Percentiles rank a stretch among this genome's conserved stretches.
Evolutionary conservation across 1,140 invertebrate species (phyloP).

Genomic region (Gonioctena quinquepunctata): DNA sequence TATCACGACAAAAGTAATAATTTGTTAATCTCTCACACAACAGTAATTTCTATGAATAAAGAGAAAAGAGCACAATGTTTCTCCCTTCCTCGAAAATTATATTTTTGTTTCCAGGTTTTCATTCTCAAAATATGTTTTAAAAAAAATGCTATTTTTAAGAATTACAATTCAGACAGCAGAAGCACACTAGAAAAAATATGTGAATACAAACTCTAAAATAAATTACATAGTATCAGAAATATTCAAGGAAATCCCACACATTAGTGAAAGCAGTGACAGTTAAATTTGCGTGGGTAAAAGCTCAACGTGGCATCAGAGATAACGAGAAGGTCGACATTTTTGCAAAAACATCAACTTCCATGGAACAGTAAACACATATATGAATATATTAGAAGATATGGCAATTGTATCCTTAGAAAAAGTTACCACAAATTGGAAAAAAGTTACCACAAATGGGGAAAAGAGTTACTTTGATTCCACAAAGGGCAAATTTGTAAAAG

Average conservation of each 20-base stretch:
- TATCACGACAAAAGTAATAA: too few relatives aligned
- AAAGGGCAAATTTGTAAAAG: too few relatives aligned
- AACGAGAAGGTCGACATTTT: too few relatives aligned
- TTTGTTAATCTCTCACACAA: too few relatives aligned
- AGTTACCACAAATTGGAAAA: not conserved
- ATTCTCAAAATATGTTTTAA: not conserved
- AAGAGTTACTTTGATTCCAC: not conserved
- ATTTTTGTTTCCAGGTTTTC: too few relatives aligned
- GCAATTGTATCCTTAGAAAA: too few relatives aligned
- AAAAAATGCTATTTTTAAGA: not conserved
- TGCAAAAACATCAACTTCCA: not conserved
- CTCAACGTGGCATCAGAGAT: not conserved
- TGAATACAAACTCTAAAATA: too few relatives aligned
- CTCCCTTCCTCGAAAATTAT: too few relatives aligned
- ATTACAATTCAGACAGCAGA: not conserved
- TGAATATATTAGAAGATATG: not conserved
- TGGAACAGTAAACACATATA: not conserved
- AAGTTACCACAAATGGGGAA: not conserved
- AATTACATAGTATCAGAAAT: too few relatives aligned
- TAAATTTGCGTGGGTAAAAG: not conserved
- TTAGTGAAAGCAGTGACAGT: not conserved
- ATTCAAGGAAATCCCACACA: too few relatives aligned
- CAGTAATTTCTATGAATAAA: too few relatives aligned
- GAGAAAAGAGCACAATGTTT: too few relatives aligned
- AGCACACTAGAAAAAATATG: not conserved